phyloP scores from a whole-genome alignment of 35 echinoderm and acorn worm species.

The Lytechinus variegatus region DNA sequence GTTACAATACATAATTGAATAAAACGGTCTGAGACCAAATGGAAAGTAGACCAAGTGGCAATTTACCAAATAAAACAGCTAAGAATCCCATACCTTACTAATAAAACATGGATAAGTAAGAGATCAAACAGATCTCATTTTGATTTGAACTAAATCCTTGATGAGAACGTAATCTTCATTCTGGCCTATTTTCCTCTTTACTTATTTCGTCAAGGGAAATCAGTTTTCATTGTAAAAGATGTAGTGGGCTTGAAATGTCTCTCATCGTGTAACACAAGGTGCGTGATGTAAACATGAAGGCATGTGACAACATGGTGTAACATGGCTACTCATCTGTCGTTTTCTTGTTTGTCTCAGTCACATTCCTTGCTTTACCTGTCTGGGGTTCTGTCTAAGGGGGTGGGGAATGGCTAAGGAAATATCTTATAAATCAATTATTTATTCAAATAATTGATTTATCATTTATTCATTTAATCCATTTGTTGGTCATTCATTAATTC shows the following conservation, averaged over 20 bases:
- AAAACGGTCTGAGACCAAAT: no score
- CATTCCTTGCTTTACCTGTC: neutral
- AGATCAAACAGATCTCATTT: neutral
- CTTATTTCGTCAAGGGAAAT: neutral
- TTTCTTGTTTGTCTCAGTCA: neutral
- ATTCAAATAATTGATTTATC: no score
- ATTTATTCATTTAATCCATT: no score
- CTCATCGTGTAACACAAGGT: conserved; percentile 11
- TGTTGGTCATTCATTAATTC: no score
- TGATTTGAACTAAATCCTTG: neutral
- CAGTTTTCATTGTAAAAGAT: neutral
- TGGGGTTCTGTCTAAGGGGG: no score
- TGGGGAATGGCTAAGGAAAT: no score
- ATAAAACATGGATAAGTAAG: neutral
- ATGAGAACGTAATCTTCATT: neutral
- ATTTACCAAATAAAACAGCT: no score
- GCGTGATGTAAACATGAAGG: neutral
- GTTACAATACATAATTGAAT: no score
- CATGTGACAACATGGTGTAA: neutral
- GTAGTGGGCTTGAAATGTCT: neutral
- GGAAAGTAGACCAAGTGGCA: no score
- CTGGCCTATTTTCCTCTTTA: neutral
- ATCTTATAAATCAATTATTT: no score
- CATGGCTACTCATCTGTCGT: neutral
- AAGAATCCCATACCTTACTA: no score